phyloP scores from a whole-genome alignment of 2,797 vertebrate genomes.

The Orientallactaga sibirica region DNA sequence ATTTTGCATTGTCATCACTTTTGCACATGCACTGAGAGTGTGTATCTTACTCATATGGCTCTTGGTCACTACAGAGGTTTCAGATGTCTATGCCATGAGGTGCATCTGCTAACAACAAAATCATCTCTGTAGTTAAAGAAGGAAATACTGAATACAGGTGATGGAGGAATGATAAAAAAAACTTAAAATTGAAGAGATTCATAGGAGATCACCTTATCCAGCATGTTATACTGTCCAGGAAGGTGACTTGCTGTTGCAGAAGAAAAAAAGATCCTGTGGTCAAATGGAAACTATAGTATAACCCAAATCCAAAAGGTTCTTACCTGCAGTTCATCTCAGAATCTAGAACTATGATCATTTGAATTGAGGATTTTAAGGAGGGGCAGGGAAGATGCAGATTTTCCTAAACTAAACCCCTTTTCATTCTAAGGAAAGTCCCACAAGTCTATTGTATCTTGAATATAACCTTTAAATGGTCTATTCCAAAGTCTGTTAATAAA shows the following conservation, averaged over 20 bases:
- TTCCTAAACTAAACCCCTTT: neutral
- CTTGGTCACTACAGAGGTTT: neutral
- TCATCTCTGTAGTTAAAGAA: neutral
- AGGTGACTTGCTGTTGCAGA: neutral
- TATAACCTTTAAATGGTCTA: neutral
- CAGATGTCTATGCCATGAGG: neutral
- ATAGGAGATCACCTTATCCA: neutral
- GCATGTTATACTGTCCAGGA: neutral
- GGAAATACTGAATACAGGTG: neutral
- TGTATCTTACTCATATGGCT: neutral
- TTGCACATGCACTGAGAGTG: neutral
- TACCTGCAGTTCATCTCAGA: neutral
- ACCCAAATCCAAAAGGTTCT: neutral
- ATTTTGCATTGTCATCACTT: neutral
- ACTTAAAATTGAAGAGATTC: neutral
- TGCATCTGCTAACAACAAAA: neutral
- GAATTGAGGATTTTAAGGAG: neutral
- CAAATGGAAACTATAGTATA: neutral
- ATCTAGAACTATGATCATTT: rapidly evolving
- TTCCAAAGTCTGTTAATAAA: constrained; percentile 31
- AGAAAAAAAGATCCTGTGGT: neutral
- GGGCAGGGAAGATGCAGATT: neutral
- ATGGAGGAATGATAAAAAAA: neutral
- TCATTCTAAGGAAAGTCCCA: neutral
- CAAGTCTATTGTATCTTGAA: neutral